Conservation (phyloP, 2,113 vertebrate genomes). For the Pterocles burchelli region DNA sequence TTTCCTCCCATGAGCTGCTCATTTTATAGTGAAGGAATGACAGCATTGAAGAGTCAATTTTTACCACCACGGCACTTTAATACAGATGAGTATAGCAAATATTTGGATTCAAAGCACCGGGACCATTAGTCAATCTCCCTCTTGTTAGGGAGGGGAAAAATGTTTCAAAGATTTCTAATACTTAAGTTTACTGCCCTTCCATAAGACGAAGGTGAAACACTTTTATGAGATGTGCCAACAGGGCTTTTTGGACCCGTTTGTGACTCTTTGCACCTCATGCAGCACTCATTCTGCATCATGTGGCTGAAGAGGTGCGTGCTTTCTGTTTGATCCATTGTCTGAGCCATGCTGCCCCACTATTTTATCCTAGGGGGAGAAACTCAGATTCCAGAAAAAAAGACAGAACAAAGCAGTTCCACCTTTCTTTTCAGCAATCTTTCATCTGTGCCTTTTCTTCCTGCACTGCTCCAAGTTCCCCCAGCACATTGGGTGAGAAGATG, state of each 20-base stretch:
- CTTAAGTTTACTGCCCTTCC: neutral
- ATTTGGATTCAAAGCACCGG: neutral
- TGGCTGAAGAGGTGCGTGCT: neutral
- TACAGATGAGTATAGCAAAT: neutral
- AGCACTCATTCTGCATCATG: neutral
- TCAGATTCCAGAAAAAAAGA: neutral
- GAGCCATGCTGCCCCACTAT: neutral
- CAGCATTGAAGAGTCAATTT: neutral
- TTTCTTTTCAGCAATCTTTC: neutral
- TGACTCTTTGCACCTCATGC: neutral
- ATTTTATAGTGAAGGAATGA: neutral
- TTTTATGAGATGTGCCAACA: neutral
- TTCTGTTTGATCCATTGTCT: neutral
- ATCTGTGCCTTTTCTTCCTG: neutral
- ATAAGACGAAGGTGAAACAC: neutral
- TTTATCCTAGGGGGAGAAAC: neutral
- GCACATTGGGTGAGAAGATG: neutral
- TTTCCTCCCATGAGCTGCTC: neutral
- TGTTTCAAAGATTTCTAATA: neutral
- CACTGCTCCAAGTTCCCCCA: neutral
- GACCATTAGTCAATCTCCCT: neutral
- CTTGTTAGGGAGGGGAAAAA: neutral
- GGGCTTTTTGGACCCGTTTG: neutral
- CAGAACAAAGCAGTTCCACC: neutral
- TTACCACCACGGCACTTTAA: neutral